Evolutionary conservation across 2,888 invertebrate species (phyloP).

Genomic region (Drosophila macrospina): DNA sequence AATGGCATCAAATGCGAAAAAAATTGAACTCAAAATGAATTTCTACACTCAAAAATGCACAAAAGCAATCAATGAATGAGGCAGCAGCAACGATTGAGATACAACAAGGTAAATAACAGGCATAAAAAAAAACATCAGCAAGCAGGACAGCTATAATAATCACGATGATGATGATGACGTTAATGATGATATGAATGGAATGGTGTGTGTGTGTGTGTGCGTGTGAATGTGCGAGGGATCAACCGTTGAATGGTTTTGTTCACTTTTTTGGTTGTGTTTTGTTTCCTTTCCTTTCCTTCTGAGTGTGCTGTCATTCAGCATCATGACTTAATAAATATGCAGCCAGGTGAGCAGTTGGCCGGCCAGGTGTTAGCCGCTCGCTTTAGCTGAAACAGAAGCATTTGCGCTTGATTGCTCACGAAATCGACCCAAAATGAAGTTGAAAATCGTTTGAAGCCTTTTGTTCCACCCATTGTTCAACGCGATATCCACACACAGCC

Average conservation of each 20-base stretch:
- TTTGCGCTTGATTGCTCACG: slow-evolving; percentile 73
- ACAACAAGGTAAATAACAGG: slow-evolving; percentile 38
- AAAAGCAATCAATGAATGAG: slow-evolving; percentile 52
- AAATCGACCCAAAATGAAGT: slow-evolving; percentile 78
- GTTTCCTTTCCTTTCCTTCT: slow-evolving; percentile 23
- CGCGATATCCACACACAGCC: not conserved
- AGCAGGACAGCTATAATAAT: slow-evolving; percentile 7
- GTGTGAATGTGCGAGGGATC: slow-evolving; percentile 15
- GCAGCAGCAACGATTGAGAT: slow-evolving; percentile 12
- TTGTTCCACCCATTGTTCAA: slow-evolving; percentile 3
- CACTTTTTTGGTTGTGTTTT: not conserved
- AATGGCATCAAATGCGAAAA: slow-evolving; percentile 60
- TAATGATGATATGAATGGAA: slow-evolving; percentile 11
- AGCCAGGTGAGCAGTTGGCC: slow-evolving; percentile 29
- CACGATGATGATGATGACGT: slow-evolving; percentile 10
- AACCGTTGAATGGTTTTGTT: slow-evolving; percentile 9
- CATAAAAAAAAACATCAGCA: slow-evolving; percentile 7
- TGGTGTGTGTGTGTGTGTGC: slow-evolving; percentile 6
- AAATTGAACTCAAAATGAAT: slow-evolving; percentile 57
- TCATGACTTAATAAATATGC: slow-evolving; percentile 77
- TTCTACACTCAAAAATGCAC: slow-evolving; percentile 55
- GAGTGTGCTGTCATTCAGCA: slow-evolving; percentile 50
- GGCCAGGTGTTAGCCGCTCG: slow-evolving; percentile 44
- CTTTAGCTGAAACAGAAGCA: slow-evolving; percentile 27
- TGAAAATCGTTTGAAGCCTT: slow-evolving; percentile 60